Conservation (phyloP, 2,113 vertebrate genomes). For the Oncorhynchus masou region DNA sequence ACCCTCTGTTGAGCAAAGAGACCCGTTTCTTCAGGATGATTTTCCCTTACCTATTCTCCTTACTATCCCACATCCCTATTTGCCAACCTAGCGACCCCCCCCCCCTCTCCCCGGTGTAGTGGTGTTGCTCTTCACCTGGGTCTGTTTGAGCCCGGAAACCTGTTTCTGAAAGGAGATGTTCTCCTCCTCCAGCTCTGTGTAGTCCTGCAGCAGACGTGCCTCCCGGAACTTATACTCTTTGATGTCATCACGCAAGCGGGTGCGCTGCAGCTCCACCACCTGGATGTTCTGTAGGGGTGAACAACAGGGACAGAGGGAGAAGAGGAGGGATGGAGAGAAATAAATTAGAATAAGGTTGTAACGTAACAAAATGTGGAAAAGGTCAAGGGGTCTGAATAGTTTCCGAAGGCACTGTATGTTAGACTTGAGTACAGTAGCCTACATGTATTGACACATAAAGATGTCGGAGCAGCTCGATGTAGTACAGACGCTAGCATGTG, state of each 20-base stretch:
- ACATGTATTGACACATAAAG: neutral
- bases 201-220: slow-evolving; percentile 93
- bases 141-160: slow-evolving; percentile 92
- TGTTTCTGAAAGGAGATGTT: slow-evolving; percentile 99
- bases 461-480: neutral
- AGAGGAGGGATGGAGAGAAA: slow-evolving; percentile 17
- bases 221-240: slow-evolving; percentile 97
- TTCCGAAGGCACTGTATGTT: slow-evolving; percentile 8
- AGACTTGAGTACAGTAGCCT: slow-evolving; percentile 16
- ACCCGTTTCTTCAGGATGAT: too few species aligned
- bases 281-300: slow-evolving; percentile 79
- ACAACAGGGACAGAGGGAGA: neutral
- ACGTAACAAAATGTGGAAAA: neutral
- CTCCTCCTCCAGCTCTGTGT: slow-evolving; percentile 96
- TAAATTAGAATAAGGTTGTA: slow-evolving; percentile 26
- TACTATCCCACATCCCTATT: too few species aligned
- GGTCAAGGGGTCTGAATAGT: too few species aligned
- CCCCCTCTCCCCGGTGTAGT: neutral
- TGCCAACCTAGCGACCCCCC: neutral
- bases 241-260: slow-evolving; percentile 91
- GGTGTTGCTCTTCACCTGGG: slow-evolving; percentile 76
- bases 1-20: neutral
- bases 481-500: neutral
- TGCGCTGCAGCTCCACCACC: slow-evolving; percentile 88
- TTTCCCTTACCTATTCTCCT: neutral